Conservation (phyloP, 2,113 vertebrate species). For the Tapirus terrestris region DNA sequence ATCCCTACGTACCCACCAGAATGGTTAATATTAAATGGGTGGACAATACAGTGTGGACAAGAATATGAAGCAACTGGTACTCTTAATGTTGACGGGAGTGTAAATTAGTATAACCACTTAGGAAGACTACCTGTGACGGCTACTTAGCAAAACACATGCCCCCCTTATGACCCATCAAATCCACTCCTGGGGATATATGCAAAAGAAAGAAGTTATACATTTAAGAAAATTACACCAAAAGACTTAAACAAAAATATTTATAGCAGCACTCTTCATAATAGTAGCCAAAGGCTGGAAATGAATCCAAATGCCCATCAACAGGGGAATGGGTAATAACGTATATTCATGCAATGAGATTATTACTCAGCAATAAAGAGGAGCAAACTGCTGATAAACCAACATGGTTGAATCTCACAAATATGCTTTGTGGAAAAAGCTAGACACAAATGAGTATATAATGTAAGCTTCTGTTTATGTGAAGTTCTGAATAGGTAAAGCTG, state of each 20-base stretch:
- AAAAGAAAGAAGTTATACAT: not conserved
- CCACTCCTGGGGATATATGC: not conserved
- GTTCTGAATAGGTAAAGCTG: not conserved
- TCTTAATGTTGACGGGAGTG: not conserved
- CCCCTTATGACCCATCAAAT: not conserved
- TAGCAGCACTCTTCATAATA: not conserved
- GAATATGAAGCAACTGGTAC: not conserved
- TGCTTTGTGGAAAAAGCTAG: not conserved
- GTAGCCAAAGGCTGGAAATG: not conserved
- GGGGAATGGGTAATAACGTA: not conserved
- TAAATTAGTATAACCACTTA: not conserved
- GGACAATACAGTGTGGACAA: not conserved
- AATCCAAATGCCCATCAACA: not conserved
- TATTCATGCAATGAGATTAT: not conserved
- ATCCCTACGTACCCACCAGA: not conserved
- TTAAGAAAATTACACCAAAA: not conserved
- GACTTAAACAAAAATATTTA: not conserved
- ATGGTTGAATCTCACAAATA: conserved; percentile 17
- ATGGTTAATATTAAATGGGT: not conserved
- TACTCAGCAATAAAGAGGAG: not conserved
- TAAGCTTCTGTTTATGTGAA: not conserved
- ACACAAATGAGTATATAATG: not conserved
- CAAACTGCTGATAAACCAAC: not conserved
- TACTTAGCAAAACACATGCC: not conserved
- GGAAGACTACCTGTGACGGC: not conserved